Conservation (phyloP, 2,888 invertebrate species). For the Caenorhabditis zanzibari region DNA sequence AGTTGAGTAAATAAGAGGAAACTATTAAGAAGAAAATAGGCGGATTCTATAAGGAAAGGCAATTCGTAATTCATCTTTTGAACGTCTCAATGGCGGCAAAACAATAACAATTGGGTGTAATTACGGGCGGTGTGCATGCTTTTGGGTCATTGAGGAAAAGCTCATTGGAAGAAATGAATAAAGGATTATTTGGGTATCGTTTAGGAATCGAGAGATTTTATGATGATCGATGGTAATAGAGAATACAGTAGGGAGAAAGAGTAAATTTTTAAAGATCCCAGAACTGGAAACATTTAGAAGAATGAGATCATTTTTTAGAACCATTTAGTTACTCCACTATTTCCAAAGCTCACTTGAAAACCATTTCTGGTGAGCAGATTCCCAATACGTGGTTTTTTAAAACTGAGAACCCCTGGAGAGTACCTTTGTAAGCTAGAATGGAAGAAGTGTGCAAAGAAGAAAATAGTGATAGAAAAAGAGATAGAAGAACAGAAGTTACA, state of each 20-base stretch:
- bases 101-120: conserved; percentile 61
- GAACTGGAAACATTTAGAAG: too few relatives aligned
- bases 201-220: neutral
- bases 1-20: conserved; percentile 47
- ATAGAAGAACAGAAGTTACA: conserved; percentile 50
- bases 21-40: conserved; percentile 12
- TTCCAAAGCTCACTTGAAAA: neutral
- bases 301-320: too few relatives aligned
- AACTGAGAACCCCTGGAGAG: neutral
- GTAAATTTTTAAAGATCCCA: too few relatives aligned
- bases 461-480: conserved; percentile 43
- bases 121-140: conserved; percentile 58
- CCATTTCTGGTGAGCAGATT: neutral
- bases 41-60: conserved; percentile 32
- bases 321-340: too few relatives aligned
- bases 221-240: neutral
- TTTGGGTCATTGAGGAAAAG: conserved; percentile 37
- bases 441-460: conserved; percentile 1
- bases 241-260: neutral
- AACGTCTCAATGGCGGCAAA: conserved; percentile 57
- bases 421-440: neutral
- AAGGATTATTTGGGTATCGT: neutral
- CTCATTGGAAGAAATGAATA: conserved; percentile 31
- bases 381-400: neutral
- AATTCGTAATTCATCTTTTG: conserved; percentile 59